Evolutionary conservation across 2,888 invertebrate genomes (phyloP), one percentile per base, ranked within the genome.

Genomic region (Rhorus exstirpatorius): DNA sequence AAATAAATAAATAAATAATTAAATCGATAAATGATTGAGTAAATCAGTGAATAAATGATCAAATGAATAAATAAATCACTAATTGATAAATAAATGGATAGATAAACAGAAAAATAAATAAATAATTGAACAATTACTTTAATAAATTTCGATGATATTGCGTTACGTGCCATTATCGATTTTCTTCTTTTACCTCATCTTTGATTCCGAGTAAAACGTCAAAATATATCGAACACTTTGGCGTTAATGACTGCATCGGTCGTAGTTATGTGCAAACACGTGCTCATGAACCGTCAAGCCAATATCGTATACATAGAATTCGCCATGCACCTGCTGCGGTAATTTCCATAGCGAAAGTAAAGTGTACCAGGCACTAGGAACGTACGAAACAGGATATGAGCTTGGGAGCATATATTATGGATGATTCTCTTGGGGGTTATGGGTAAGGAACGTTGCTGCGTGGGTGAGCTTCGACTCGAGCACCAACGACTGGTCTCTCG

Each of bases 301-400:
- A 35, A 10, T 19, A 51, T 72, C 26, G 44, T 35, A 31, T 60
- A 17, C n/a, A 26, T n/a, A n/a, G n/a, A n/a, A n/a, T n/a, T 1
- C 31, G 31, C 24, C 51, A 35, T 21, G 61, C 60, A 61, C 31
- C 61, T 38, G 61, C 31, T 46, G 63, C 38, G 19, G 74, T 75
- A 55, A 75, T 75, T 75, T 55, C 53, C 74, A 55, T 65, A 44
- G 74, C 74, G 65, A 75, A 75, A 75, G 74, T 65, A 75, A 55
- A 53, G 53, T 51, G 38, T 61, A 21, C 24, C 35, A 38, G 26
- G 14, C 17, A 14, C 38, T 12, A 26, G 60, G 38, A 14, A 17
- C 35, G 10, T 17, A 1, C 1, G 24, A 46, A 53, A 41, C 74
- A 65, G 74, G 74, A 75, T 63, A 55, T 53, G 53, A 75, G 72